Evolutionary conservation across 2,888 invertebrate genomes (phyloP), one percentile per base, ranked within the genome.

Genomic region (Geotrupes spiniger): DNA sequence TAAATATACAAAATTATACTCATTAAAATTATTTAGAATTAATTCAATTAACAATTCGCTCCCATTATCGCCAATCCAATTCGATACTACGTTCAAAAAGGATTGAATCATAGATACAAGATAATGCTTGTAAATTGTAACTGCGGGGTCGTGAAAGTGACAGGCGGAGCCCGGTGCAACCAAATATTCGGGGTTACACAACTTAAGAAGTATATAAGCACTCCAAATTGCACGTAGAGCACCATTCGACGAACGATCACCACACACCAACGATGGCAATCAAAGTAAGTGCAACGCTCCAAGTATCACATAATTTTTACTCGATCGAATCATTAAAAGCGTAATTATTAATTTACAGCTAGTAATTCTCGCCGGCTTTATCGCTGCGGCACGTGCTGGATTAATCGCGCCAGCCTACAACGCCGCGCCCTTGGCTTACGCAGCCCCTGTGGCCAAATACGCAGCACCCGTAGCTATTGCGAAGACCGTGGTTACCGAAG

Each of bases 381-480:
- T 56, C 42, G 58, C 51, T 4, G 43, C 47, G 2, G 59, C 57
- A 9, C 49, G 49, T 42, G 59, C 59, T 36, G 60, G 59, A 38
- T 42, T 45, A 1, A 48, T 58, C 15, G 49, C 52, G 12, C 40
- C 29, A 11, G 52, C 52, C 9, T 46, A 46, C 6, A 33, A 54
- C 21, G 59, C 59, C 16, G 62, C 58, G 16, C 62, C 61, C 39
- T 51, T 64, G 9, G 61, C 63, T 26, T 56, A 60, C 17, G 60
- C 60, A 36, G 54, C 61, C 39, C 63, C 66, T 26, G 52, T 63
- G 33, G 62, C 66, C 44, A 50, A 45, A 28, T 53, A 55, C 21
- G 44, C 53, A 21, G 53, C 55, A 27, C 57, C 54, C 5, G 45
- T 49, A 17, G 37, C 62, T 10, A 58, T 59, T 15, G 42, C 41